These are phyloP conservation scores for Sycophila texana DNA, from an alignment of 2,888 invertebrate genomes.

Conservation along the genomic window DNA sequence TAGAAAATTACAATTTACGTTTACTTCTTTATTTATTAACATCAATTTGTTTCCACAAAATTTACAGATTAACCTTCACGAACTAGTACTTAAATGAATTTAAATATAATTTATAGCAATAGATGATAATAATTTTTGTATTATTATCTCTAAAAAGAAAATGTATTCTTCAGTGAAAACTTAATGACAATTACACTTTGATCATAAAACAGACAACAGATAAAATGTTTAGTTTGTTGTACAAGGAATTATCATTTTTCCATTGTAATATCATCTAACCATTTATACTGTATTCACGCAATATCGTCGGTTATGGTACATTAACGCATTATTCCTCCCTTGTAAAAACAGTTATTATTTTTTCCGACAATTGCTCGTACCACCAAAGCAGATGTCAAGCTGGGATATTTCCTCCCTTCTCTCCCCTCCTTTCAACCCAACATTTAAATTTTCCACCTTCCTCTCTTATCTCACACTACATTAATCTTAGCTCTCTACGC, in stretches of 20 bases:
- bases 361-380: constrained; percentile 68
- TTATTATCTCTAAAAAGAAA: too few species aligned
- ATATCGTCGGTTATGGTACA: constrained; percentile 59
- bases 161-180: not conserved
- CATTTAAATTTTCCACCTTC: constrained; percentile 41
- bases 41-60: too few species aligned
- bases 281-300: too few species aligned
- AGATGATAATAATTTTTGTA: too few species aligned
- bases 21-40: too few species aligned
- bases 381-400: constrained; percentile 68
- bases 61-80: too few species aligned
- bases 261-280: too few species aligned
- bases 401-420: constrained; percentile 61
- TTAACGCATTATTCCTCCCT: constrained; percentile 67
- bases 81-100: too few species aligned
- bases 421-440: constrained; percentile 47
- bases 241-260: too few species aligned
- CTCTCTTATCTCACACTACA: constrained; percentile 47
- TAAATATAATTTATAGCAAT: too few species aligned
- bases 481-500: constrained; percentile 35
- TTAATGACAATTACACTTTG: not conserved
- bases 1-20: constrained; percentile 38
- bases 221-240: not conserved
- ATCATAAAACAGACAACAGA: too few species aligned
- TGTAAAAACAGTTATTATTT: constrained; percentile 74